A percentile compares a stretch with the other conserved stretches of the same genome.
Conservation (phyloP, 2,113 vertebrate species). For the Andinoacara biseriatus region DNA sequence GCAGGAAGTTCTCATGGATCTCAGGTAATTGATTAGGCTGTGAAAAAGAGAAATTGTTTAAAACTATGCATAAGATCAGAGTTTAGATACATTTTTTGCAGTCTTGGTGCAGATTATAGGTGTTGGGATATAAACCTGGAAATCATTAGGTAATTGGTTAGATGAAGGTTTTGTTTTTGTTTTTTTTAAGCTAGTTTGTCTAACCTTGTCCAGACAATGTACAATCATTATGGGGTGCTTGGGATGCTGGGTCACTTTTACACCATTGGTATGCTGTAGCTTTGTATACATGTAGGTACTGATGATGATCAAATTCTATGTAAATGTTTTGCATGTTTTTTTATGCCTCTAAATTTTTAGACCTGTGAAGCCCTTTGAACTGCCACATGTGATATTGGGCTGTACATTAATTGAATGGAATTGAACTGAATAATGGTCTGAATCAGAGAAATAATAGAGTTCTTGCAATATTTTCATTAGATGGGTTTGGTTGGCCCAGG, state of each 20-base stretch:
- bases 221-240: no score
- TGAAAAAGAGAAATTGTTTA: neutral
- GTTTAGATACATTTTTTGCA: neutral
- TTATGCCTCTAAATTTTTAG: no score
- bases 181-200: neutral
- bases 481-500: constrained; percentile 85
- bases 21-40: constrained; percentile 84
- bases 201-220: neutral
- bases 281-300: neutral
- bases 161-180: neutral
- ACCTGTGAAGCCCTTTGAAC: neutral
- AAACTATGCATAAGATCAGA: neutral
- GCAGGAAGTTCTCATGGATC: constrained; percentile 87
- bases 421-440: neutral
- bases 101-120: neutral
- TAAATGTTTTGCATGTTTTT: neutral
- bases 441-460: neutral
- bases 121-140: neutral
- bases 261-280: neutral
- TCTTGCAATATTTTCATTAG: constrained; percentile 66
- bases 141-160: neutral
- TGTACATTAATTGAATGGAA: neutral
- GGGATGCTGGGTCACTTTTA: neutral
- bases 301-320: neutral
- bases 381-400: neutral